Evolutionary conservation across 1,140 invertebrate genomes (phyloP).

Genomic region (Branchinecta lynchi): DNA sequence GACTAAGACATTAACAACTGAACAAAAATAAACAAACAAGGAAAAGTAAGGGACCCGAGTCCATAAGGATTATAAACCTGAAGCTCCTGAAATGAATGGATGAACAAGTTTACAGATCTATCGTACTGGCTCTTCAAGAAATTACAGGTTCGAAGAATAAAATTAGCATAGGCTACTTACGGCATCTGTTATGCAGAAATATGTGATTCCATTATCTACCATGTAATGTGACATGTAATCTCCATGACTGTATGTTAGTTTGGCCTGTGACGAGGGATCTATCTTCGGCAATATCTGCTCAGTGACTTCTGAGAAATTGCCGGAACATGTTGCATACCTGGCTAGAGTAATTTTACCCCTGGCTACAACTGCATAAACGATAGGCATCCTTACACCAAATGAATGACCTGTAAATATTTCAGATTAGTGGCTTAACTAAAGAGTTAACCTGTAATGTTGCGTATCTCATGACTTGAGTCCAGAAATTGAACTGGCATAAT

Average conservation of each 20-base stretch:
- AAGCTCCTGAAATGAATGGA: too few relatives aligned
- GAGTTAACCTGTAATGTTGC: slow-evolving; percentile 16
- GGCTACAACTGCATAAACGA: slow-evolving; percentile 73
- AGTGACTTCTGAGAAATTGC: slow-evolving; percentile 85
- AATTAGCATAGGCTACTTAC: slow-evolving; percentile 42
- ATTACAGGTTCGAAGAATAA: slow-evolving; percentile 3
- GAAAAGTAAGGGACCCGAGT: too few relatives aligned
- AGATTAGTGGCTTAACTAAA: slow-evolving; percentile 13
- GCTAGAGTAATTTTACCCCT: slow-evolving; percentile 70
- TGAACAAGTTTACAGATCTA: too few relatives aligned
- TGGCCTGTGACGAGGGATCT: slow-evolving; percentile 55
- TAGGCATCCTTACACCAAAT: slow-evolving; percentile 46
- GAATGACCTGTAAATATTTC: background rate
- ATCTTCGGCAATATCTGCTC: slow-evolving; percentile 78
- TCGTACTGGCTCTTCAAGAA: too few relatives aligned
- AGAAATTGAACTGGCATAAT: slow-evolving; percentile 16
- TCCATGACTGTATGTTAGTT: slow-evolving; percentile 79
- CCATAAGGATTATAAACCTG: too few relatives aligned
- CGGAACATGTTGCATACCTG: slow-evolving; percentile 74
- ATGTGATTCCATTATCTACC: slow-evolving; percentile 67
- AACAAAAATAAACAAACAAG: too few relatives aligned
- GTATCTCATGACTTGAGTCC: slow-evolving; percentile 20
- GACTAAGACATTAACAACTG: too few relatives aligned
- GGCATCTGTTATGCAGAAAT: slow-evolving; percentile 87
- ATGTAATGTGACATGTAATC: slow-evolving; percentile 85